These are phyloP conservation scores for Mormoops blainvillei DNA, from an alignment of 2,113 vertebrate genomes.

Conservation along the genomic window DNA sequence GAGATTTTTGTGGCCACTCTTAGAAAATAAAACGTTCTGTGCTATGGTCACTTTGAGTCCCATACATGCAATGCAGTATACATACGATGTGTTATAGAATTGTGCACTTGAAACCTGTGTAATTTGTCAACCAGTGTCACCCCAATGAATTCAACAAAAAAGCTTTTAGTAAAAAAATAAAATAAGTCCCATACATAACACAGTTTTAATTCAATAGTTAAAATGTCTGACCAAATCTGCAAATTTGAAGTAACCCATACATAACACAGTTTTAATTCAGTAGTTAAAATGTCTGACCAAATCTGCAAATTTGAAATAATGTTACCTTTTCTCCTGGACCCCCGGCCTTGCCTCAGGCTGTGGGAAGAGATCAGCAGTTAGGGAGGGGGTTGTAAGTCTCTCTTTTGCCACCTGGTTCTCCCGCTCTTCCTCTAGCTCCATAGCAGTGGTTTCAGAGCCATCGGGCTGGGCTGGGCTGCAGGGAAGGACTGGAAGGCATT, in stretches of 20 bases:
- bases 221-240: not conserved
- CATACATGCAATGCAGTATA: no score
- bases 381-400: no score
- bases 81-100: no score
- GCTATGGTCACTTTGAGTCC: not conserved
- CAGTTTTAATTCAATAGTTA: not conserved
- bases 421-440: not conserved
- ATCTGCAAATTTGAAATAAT: not conserved
- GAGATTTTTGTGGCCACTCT: not conserved
- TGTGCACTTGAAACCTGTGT: no score
- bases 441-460: not conserved
- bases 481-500: not conserved
- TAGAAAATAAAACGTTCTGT: not conserved
- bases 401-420: not conserved
- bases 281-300: not conserved
- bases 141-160: no score
- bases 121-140: no score
- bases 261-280: not conserved
- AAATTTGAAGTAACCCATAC: no score
- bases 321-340: not conserved
- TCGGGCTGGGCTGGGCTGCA: no score
- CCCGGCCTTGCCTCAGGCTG: no score
- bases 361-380: not conserved
- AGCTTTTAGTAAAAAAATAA: no score
- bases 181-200: not conserved